Percentiles rank a stretch among this genome's conserved stretches.
Conservation (phyloP, 2,797 vertebrate genomes). For the Platyrinchus mystaceus region DNA sequence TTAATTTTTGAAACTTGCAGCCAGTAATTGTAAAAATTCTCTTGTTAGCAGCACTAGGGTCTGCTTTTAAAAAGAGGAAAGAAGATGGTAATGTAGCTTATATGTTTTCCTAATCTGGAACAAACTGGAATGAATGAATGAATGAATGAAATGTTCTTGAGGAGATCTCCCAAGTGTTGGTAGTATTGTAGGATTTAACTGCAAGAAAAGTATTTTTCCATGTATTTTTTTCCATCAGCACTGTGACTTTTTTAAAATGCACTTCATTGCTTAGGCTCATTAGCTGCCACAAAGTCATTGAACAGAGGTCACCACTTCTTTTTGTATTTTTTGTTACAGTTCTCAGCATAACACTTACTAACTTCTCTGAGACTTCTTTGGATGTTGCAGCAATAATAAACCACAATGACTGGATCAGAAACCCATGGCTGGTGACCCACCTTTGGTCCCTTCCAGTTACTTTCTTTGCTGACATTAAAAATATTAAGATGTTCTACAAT, state of each 20-base stretch:
- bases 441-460: neutral
- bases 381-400: neutral
- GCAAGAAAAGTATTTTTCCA: neutral
- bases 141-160: neutral
- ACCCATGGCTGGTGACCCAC: neutral
- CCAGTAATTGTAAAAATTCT: neutral
- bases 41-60: neutral
- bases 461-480: neutral
- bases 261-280: neutral
- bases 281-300: neutral
- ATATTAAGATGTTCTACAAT: neutral
- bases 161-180: neutral
- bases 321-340: neutral
- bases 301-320: neutral
- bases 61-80: neutral
- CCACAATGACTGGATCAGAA: neutral
- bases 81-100: neutral
- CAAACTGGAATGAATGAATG: neutral
- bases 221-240: neutral
- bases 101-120: neutral
- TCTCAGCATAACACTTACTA: neutral
- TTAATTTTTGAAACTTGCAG: slow-evolving; percentile 32
- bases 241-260: neutral
- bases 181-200: neutral
- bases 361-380: neutral